phyloP scores from a whole-genome alignment of 2,113 vertebrate species.

The Muntiacus reevesi region DNA sequence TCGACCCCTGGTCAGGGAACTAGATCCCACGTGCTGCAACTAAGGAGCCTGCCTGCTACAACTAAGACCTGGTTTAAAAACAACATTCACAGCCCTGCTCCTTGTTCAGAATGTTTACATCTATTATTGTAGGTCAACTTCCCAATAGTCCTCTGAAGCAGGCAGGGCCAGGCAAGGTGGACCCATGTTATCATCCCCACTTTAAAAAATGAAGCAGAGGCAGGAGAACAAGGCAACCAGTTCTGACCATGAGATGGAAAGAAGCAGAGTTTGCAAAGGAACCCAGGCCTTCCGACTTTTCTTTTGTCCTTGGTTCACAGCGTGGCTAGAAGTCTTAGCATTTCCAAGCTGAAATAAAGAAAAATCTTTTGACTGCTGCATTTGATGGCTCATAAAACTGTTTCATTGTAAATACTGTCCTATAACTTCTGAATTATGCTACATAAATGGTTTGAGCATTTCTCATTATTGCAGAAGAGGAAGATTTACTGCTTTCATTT shows the following conservation, averaged over 20 bases:
- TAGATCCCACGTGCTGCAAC: background rate
- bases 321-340: background rate
- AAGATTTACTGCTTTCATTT: constrained; percentile 67
- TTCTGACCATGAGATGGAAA: background rate
- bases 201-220: background rate
- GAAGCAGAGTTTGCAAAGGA: background rate
- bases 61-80: background rate
- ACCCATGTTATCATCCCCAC: background rate
- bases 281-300: background rate
- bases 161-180: background rate
- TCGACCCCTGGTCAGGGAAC: background rate
- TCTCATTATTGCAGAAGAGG: constrained; percentile 17
- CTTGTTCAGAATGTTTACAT: background rate
- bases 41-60: background rate
- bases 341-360: constrained; percentile 21
- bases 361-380: background rate
- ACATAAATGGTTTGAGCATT: constrained; percentile 32
- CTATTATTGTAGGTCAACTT: background rate
- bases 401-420: constrained; percentile 19
- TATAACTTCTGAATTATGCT: constrained; percentile 40
- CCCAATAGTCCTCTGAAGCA: background rate
- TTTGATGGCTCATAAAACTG: constrained; percentile 43
- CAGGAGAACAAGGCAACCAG: background rate
- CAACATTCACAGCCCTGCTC: background rate
- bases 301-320: background rate